These are phyloP conservation scores for Leptopilina myrica DNA, from an alignment of 2,888 invertebrate genomes.

Conservation along the genomic window DNA sequence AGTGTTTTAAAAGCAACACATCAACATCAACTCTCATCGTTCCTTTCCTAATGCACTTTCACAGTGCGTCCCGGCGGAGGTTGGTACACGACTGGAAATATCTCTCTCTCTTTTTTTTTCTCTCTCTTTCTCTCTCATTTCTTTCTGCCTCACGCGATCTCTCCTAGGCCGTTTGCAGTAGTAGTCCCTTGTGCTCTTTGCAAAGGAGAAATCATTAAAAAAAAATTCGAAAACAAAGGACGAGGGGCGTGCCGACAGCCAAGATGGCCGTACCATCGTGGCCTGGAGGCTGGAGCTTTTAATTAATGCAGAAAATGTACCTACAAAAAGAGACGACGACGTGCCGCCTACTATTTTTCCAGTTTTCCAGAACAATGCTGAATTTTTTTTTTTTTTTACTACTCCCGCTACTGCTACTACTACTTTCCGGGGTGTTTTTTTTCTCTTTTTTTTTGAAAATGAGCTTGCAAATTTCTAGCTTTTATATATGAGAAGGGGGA, in stretches of 20 bases:
- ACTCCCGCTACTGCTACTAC: no score
- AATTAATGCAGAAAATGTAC: conserved; percentile 71
- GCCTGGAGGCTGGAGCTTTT: conserved; percentile 73
- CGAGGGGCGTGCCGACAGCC: conserved; percentile 74
- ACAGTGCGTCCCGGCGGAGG: conserved; percentile 48
- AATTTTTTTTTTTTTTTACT: not conserved
- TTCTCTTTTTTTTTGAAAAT: not conserved
- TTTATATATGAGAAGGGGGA: conserved; percentile 5
- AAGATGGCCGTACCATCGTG: conserved; percentile 74
- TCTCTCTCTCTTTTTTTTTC: not conserved
- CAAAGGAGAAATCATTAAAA: conserved; percentile 73
- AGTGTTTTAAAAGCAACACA: conserved; percentile 1
- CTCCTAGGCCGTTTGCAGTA: conserved; percentile 45
- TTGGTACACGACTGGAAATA: conserved; percentile 47
- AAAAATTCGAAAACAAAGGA: conserved; percentile 73
- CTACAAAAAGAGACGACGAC: conserved; percentile 48
- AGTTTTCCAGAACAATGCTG: conserved; percentile 29
- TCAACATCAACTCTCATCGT: conserved; percentile 14
- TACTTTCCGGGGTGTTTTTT: no score
- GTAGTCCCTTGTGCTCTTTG: conserved; percentile 46
- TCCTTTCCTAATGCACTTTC: conserved; percentile 20
- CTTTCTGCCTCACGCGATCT: conserved; percentile 1
- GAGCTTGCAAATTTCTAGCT: conserved; percentile 36
- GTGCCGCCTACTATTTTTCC: conserved; percentile 45
- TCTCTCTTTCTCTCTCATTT: not conserved